These are phyloP conservation scores for Drosophila gaucha DNA, from an alignment of 2,888 invertebrate species.

Conservation along the genomic window DNA sequence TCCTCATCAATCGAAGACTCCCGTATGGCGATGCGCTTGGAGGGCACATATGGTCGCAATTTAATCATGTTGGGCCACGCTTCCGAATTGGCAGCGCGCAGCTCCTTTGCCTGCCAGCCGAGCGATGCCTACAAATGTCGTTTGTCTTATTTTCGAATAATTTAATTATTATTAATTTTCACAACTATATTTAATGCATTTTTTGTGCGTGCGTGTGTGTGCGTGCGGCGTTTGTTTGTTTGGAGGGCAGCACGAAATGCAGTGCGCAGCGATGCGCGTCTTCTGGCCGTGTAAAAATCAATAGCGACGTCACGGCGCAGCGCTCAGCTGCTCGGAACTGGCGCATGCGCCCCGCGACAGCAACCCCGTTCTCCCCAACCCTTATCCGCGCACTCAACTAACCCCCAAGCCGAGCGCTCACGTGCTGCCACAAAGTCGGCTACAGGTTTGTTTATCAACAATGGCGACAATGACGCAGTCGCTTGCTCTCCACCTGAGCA, in stretches of 20 bases:
- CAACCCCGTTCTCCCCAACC: background rate
- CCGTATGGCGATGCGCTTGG: constrained; percentile 87
- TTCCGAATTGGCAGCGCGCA: constrained; percentile 37
- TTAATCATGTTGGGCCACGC: constrained; percentile 81
- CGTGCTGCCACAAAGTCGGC: constrained; percentile 65
- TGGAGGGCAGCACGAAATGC: constrained; percentile 33
- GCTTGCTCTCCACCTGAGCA: constrained; percentile 59
- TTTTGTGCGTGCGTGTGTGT: constrained; percentile 10
- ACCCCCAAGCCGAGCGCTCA: constrained; percentile 44
- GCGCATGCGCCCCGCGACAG: constrained; percentile 50
- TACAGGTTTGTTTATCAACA: constrained; percentile 79
- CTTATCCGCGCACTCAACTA: constrained; percentile 6
- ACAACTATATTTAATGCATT: constrained; percentile 25
- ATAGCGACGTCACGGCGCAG: constrained; percentile 62
- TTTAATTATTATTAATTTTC: background rate
- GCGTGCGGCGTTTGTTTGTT: background rate
- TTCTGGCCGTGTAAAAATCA: constrained; percentile 55
- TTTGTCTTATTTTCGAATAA: background rate
- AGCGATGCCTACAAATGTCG: constrained; percentile 26
- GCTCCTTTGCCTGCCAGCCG: constrained; percentile 10
- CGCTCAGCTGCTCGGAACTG: constrained; percentile 61
- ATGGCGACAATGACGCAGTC: constrained; percentile 53
- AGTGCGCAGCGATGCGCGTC: constrained; percentile 59
- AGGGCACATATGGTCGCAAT: constrained; percentile 87
- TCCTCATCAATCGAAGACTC: constrained; percentile 90